Base-by-base conservation (phyloP, 2,888 invertebrate genomes). In the Brachypterus glaber region DNA sequence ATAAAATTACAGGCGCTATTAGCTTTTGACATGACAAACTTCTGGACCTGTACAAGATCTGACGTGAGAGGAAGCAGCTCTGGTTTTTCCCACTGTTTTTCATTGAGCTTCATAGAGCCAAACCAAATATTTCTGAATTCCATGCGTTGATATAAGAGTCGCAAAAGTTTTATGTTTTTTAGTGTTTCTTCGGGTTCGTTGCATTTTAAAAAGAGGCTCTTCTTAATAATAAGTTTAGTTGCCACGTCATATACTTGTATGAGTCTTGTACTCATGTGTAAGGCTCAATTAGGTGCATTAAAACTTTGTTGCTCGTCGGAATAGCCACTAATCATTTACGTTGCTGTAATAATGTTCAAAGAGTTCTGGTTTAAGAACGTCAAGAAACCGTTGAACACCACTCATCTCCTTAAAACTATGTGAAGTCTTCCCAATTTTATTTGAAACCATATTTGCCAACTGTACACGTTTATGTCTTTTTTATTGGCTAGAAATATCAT, bases 401-500 rank as follows among this genome's bases (percentile, higher is more conserved):
- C 7, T 21, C 9, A 9, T 7, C 5, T 21, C 21, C 9, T 21
- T 21, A 21, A 21, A 9, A 5, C 5, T 9, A 5, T 7, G 9
- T 21, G 9, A 21, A 21, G 9, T 21, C 21, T 27, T 17, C 15
- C 35, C 15, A 5, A 35, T 12, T 35, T 11, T 25, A 11, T 35
- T 35, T 11, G 35, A 35, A 4, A 35, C 24, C 3, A n/a, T 24
- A 7, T 11, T 27, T 27, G 8, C 17, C 13, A 27, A 7, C 17
- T 35, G 35, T 13, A 24, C 12, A 7, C 35, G 7, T 16, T 27
- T 35, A 27, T 43, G 43, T 13, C 36, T 43, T 27, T 17, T 29
- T 5, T 40, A 24, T 34, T 17, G 33, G 26, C 33, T 33, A 11
- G 39, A 39, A 33, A 42, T 36, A 9, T 39, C 32, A 17, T 42